Evolutionary conservation across 1,140 invertebrate species (phyloP).

Genomic region (Sogatella furcifera): DNA sequence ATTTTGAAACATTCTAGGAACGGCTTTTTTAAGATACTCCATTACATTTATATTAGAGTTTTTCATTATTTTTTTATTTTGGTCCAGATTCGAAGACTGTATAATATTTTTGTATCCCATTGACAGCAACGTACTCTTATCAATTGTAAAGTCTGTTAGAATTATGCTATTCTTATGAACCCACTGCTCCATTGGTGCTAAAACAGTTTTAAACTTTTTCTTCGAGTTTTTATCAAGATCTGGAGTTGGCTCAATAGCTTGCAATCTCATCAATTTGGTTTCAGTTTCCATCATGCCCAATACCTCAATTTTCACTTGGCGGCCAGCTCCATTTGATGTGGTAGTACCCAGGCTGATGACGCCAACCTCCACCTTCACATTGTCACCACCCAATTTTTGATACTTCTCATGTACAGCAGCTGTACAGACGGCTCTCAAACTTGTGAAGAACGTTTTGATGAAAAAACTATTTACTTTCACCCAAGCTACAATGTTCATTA

Average conservation of each 20-base stretch:
- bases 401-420: constrained; percentile 63
- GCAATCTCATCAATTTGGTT: constrained; percentile 56
- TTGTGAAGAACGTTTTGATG: constrained; percentile 65
- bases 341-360: constrained; percentile 80
- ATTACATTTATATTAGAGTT: background rate
- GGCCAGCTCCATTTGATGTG: constrained; percentile 65
- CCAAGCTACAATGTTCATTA: constrained; percentile 79
- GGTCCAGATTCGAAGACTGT: constrained; percentile 78
- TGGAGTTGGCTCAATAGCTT: constrained; percentile 62
- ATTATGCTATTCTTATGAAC: constrained; percentile 65
- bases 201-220: constrained; percentile 56
- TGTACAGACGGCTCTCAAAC: constrained; percentile 64
- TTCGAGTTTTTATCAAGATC: constrained; percentile 55
- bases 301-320: constrained; percentile 80
- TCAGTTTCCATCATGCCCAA: constrained; percentile 66
- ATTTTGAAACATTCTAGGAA: constrained; percentile 47
- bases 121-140: constrained; percentile 57
- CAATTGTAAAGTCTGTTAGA: constrained; percentile 69
- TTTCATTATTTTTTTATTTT: constrained; percentile 51
- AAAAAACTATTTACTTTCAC: constrained; percentile 69
- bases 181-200: constrained; percentile 66
- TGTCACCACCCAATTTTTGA: constrained; percentile 52
- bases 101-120: constrained; percentile 78
- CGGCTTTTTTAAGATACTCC: constrained; percentile 18
- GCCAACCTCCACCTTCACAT: constrained; percentile 60